Evolutionary conservation across 2,888 invertebrate species (phyloP).

Genomic region (Thecophora atra): DNA sequence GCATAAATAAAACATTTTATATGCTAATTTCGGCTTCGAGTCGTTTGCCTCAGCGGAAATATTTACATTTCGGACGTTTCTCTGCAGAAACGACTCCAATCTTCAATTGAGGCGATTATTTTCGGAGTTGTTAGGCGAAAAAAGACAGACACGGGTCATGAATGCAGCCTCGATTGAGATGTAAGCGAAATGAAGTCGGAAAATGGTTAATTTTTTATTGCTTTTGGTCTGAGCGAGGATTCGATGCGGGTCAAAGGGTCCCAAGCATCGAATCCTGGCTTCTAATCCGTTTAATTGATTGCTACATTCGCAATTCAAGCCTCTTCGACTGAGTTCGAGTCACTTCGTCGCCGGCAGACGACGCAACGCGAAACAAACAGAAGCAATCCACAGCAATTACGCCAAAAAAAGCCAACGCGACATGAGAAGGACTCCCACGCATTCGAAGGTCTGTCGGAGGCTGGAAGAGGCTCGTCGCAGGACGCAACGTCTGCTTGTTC

Average conservation of each 20-base stretch:
- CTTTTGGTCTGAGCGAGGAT: no score
- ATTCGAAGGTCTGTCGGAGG: not conserved
- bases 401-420: conserved; percentile 15
- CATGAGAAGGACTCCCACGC: conserved; percentile 27
- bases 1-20: conserved; percentile 25
- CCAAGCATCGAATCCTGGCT: no score
- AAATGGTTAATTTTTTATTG: no score
- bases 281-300: no score
- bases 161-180: no score
- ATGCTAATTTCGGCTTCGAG: conserved; percentile 13
- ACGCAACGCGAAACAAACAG: not conserved
- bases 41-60: not conserved
- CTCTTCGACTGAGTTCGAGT: not conserved
- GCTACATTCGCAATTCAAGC: no score
- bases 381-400: conserved; percentile 16
- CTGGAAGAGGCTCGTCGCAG: not conserved
- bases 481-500: not conserved
- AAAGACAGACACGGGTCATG: not conserved
- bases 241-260: no score
- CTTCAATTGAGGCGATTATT: not conserved
- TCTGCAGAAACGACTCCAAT: not conserved
- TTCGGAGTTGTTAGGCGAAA: conserved; percentile 13
- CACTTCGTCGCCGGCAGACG: not conserved
- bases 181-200: no score
- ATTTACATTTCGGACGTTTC: conserved; percentile 2